A percentile compares a stretch with the other conserved stretches of the same genome.
phyloP scores from a whole-genome alignment of 2,888 invertebrate genomes.

The Anodontia alba region DNA sequence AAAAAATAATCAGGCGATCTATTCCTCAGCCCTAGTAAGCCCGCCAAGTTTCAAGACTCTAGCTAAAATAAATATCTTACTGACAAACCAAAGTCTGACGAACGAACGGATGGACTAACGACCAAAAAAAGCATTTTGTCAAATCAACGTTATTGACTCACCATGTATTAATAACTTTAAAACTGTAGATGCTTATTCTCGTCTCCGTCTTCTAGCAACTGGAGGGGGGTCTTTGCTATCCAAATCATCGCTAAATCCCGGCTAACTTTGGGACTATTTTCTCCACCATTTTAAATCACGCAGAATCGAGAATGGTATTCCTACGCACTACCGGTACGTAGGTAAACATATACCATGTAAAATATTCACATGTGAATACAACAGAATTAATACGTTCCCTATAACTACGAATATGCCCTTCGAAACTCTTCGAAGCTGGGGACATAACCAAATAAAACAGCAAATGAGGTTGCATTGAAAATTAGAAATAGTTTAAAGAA shows the following conservation, averaged over 20 bases:
- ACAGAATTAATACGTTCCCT: neutral
- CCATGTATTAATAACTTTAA: neutral
- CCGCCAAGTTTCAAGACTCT: no score
- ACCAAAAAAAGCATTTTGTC: neutral
- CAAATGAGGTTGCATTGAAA: no score
- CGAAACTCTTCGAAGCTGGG: no score
- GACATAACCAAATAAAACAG: no score
- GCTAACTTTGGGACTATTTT: neutral
- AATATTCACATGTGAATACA: neutral
- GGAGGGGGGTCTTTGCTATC: neutral
- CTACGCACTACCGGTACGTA: neutral
- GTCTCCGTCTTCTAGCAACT: neutral
- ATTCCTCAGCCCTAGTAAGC: no score
- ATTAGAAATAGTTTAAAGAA: no score
- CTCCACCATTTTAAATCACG: neutral
- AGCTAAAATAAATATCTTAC: no score
- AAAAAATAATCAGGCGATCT: no score
- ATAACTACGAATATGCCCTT: neutral
- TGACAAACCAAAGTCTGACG: no score
- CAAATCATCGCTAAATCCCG: neutral
- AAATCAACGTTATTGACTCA: neutral
- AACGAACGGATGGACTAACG: no score
- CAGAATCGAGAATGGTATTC: neutral
- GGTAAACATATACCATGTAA: constrained; percentile 13
- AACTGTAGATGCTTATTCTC: constrained; percentile 1